Base-by-base conservation (phyloP, 2,888 invertebrate species). In the Tryphoninae sp. region DNA sequence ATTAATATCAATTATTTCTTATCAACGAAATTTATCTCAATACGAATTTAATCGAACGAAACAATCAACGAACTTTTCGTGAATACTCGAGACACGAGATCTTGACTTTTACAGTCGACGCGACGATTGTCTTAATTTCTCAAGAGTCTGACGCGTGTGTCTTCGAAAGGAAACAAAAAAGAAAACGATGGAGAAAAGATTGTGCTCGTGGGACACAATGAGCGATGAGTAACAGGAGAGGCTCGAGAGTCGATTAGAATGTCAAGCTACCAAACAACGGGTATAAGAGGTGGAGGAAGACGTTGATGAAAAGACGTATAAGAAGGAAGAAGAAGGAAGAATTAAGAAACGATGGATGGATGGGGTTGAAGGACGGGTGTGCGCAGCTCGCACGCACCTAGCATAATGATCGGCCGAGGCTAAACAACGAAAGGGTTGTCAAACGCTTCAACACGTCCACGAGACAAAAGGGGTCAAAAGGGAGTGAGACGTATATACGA, bases 371-470 rank as follows among this genome's bases (percentile, higher is more conserved):
- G 69, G 77, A 76, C 77, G 78, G 68, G 16, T 69, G 82, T 69
- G 62, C 55, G 68, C 58, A 69, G 69, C 71, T 19, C 75, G 84
- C 71, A 85, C 86, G 84, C 81, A 83, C 78, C 83, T 86, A 82
- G 88, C 88, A 89, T 90, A 90, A 90, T 88, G 89, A 91, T 88
- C 83, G 80, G 77, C 83, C 86, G 85, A 64, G 82, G 65, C 86
- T 88, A 88, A 89, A 89, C 89, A 90, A 89, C 87, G 86, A 88
- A 89, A 88, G 88, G 89, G 90, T 85, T 84, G 87, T 86, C 84
- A 83, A 84, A 80, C 65, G 67, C 69, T 73, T 22, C 53, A 33
- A 65, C 33, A 45, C 53, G 51, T 77, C 51, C 78, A 74, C 26
- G 65, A 65, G 82, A 86, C 85, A 85, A 84, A 86, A 84, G 83